Conservation (phyloP, 2,888 invertebrate species). For the Muscina levida region DNA sequence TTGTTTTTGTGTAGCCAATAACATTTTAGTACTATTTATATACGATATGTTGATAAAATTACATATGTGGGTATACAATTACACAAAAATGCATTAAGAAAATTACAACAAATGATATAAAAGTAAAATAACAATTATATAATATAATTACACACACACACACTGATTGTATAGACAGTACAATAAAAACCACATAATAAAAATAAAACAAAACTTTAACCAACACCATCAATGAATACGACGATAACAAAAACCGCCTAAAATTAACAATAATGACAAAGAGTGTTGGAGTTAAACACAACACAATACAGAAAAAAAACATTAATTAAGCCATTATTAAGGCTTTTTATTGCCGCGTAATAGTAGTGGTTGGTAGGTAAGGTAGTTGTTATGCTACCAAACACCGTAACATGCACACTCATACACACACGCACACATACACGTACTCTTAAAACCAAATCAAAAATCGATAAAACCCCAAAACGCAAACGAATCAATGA, state of each 20-base stretch:
- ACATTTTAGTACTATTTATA: slow-evolving; percentile 1
- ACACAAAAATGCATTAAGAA: slow-evolving; percentile 19
- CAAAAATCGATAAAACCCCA: slow-evolving; percentile 17
- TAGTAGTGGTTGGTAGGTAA: neutral
- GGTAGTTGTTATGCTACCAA: too few relatives aligned
- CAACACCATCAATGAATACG: neutral
- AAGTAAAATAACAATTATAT: slow-evolving; percentile 16
- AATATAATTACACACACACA: neutral
- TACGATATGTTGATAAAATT: neutral
- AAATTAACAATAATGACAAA: slow-evolving; percentile 13
- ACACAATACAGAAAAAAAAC: slow-evolving; percentile 1
- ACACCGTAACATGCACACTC: too few relatives aligned
- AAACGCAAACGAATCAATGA: slow-evolving; percentile 8
- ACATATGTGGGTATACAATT: too few relatives aligned
- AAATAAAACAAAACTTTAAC: slow-evolving; percentile 31
- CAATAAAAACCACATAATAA: slow-evolving; percentile 34
- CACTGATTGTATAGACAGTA: neutral
- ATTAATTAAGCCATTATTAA: slow-evolving; percentile 51
- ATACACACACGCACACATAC: too few relatives aligned
- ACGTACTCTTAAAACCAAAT: neutral
- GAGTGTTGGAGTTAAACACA: too few relatives aligned
- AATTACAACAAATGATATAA: slow-evolving; percentile 22
- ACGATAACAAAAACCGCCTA: slow-evolving; percentile 2
- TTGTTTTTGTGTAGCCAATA: slow-evolving; percentile 9
- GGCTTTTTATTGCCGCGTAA: neutral